Evolutionary conservation across 2,888 invertebrate species (phyloP).

Genomic region (Drosophila mimica): DNA sequence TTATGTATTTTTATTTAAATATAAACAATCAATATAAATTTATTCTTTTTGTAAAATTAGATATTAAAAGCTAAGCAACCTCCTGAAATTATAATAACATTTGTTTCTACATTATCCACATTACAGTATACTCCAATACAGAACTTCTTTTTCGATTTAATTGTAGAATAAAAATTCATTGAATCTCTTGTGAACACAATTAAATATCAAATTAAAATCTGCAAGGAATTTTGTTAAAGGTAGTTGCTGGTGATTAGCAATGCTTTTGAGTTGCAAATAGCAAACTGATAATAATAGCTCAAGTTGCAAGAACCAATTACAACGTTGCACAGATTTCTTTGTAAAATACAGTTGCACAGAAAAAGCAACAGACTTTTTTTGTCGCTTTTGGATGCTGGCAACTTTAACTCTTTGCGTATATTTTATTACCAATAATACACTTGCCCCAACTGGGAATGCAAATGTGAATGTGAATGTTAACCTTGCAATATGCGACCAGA

Average conservation of each 20-base stretch:
- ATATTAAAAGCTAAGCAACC: too few relatives aligned
- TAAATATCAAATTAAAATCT: neutral
- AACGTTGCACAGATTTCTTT: slow-evolving; percentile 11
- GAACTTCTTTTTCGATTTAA: neutral
- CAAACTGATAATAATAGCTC: slow-evolving; percentile 34
- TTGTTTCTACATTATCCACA: neutral
- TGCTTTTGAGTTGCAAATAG: neutral
- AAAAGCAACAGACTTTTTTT: slow-evolving; percentile 49
- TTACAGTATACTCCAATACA: neutral
- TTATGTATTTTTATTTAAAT: too few relatives aligned
- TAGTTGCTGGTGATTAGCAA: neutral
- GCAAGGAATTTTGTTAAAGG: neutral
- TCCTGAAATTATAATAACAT: neutral
- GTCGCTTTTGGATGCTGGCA: slow-evolving; percentile 43
- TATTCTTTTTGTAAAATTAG: too few relatives aligned
- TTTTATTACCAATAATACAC: slow-evolving; percentile 68
- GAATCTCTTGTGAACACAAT: neutral
- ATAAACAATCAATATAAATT: too few relatives aligned
- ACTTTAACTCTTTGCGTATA: slow-evolving; percentile 65
- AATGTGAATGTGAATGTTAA: slow-evolving; percentile 14
- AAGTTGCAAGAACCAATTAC: slow-evolving; percentile 21
- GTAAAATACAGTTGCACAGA: slow-evolving; percentile 31
- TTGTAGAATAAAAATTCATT: neutral
- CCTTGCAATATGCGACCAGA: slow-evolving; percentile 28
- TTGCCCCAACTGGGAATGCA: slow-evolving; percentile 25